phyloP scores from a whole-genome alignment of 2,797 vertebrate genomes.

The Sebastolobus altivelis region DNA sequence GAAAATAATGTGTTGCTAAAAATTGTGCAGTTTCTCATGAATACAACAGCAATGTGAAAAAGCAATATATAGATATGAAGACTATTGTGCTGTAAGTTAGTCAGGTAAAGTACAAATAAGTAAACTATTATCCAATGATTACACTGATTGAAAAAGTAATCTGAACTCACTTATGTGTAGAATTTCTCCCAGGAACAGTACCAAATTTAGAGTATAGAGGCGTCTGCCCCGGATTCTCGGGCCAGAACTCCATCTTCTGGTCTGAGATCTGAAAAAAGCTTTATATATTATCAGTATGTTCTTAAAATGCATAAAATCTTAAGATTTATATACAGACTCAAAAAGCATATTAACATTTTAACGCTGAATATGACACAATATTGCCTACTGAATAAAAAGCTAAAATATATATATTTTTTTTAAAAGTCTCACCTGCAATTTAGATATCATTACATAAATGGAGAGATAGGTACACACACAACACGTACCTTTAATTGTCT shows the following conservation, averaged over 20 bases:
- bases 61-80: neutral
- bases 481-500: conserved; percentile 63
- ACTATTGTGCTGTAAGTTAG: neutral
- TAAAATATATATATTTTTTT: neutral
- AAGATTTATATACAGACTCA: neutral
- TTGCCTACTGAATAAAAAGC: neutral
- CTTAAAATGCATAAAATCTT: neutral
- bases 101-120: neutral
- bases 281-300: neutral
- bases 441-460: neutral
- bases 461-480: neutral
- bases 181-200: conserved; percentile 77
- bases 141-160: conserved; percentile 1
- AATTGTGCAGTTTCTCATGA: neutral
- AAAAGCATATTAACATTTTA: neutral
- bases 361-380: neutral
- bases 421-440: neutral
- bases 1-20: neutral
- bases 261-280: conserved; percentile 42
- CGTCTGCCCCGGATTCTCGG: conserved; percentile 69
- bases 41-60: neutral
- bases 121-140: neutral
- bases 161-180: conserved; percentile 75
- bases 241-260: conserved; percentile 81
- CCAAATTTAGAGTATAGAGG: conserved; percentile 73